phyloP scores from a whole-genome alignment of 2,888 invertebrate species.

The Erannis defoliaria region DNA sequence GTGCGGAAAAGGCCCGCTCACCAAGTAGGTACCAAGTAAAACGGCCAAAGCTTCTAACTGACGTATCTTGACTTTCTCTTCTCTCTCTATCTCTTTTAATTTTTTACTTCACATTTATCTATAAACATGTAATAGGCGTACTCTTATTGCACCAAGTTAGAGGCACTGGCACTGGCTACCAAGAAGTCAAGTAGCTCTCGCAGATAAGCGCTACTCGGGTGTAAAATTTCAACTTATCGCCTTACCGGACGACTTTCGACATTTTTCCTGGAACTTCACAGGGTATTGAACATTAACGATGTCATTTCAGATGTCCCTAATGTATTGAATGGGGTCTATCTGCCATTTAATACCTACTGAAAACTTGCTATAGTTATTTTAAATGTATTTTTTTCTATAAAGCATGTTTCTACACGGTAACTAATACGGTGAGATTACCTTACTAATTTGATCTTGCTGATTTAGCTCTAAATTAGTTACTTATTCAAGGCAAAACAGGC shows the following conservation, averaged over 20 bases:
- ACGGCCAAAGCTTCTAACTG: too few species aligned
- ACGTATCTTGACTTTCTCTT: too few species aligned
- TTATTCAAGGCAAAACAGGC: too few species aligned
- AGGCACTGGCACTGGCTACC: constrained; percentile 13
- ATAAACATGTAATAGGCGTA: constrained; percentile 3
- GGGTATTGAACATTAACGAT: constrained; percentile 1
- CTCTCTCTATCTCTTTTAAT: background rate
- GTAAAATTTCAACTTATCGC: constrained; percentile 26
- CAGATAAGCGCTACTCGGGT: constrained; percentile 19
- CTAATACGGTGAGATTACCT: too few species aligned
- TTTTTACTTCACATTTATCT: background rate
- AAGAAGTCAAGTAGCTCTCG: constrained; percentile 26
- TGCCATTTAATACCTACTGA: too few species aligned
- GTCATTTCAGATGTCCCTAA: constrained; percentile 4
- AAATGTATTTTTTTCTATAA: too few species aligned
- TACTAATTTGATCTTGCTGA: too few species aligned
- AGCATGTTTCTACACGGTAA: too few species aligned
- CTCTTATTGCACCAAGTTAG: constrained; percentile 10
- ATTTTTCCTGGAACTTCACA: constrained; percentile 12
- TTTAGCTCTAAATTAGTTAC: too few species aligned
- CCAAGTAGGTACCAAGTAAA: too few species aligned
- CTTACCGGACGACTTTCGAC: constrained; percentile 10
- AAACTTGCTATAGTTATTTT: background rate
- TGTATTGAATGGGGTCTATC: background rate
- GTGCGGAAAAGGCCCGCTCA: too few species aligned